phyloP scores from a whole-genome alignment of 2,113 vertebrate genomes.

The Alces alces region DNA sequence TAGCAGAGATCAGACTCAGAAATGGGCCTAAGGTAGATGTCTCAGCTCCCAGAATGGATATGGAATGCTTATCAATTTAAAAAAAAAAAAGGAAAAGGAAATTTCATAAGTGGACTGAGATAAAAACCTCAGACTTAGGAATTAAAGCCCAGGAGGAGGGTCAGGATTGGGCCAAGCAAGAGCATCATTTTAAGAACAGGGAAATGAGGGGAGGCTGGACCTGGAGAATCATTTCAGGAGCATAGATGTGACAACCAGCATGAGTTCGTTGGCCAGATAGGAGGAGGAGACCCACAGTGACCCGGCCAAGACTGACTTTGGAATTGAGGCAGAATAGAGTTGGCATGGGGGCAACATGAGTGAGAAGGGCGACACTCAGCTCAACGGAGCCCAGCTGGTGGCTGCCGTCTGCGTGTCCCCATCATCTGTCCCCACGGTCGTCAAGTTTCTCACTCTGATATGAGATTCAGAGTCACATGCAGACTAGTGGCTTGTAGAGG shows the following conservation, averaged over 20 bases:
- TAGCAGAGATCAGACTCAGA: neutral
- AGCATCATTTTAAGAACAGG: neutral
- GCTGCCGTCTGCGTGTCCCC: neutral
- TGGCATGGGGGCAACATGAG: neutral
- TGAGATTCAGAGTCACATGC: neutral
- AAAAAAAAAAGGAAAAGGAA: neutral
- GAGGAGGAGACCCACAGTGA: neutral
- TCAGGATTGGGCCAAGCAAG: neutral
- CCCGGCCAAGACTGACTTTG: neutral
- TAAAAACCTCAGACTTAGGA: neutral
- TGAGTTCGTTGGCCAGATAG: no score
- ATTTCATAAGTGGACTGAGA: neutral
- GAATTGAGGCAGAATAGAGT: neutral
- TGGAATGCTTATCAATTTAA: neutral
- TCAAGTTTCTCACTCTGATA: neutral
- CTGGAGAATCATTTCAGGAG: neutral
- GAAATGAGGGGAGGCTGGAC: neutral
- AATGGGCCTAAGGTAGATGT: neutral
- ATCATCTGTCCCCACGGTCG: fast-evolving
- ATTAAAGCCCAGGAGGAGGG: neutral
- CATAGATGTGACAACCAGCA: neutral
- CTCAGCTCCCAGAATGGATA: neutral
- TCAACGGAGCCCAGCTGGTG: no score
- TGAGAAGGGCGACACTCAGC: neutral
- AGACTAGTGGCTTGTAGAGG: neutral